Base-by-base conservation (phyloP, 2,797 vertebrate genomes). In the Ciconia nigra region DNA sequence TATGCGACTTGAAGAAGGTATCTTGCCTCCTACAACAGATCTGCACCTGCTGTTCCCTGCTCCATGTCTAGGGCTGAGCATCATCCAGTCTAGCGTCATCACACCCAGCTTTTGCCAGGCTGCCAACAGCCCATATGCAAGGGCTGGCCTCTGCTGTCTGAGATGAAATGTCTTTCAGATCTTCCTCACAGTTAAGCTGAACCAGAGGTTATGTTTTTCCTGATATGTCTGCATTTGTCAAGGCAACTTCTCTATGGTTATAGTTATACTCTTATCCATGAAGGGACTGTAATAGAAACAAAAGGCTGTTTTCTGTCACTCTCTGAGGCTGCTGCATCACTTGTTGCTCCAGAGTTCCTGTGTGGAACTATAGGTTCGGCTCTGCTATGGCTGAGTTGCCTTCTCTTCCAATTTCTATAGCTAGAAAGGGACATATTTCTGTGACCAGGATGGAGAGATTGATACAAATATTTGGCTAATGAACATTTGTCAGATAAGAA, bases 101-200 rank as follows among this genome's bases (percentile, higher is more conserved):
- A 41, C 91, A 89, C 62, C 35, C 41, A 1, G 67, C 62, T 77
- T 86, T 25, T 97, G 74, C 89, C 76, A 78, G 74, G 72, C 91
- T 85, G 86, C 92, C 84, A 89, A 20, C 79, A 96, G 86, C 89
- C 92, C 83, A n/a, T 79, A 47, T 91, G 92, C 61, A 57, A 35
- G 28, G 46, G 46, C 70, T 85, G 69, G 81, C 47, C 87, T 46
- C 67, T 69, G 66, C 55, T 58, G 33, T 62, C 83, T 80, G 52
- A 87, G 49, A n/a, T 15, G 7, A 55, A 82, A 69, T 12, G 46
- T 87, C 65, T 95, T 69, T 57, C 94, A 54, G 92, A 42, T 74
- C 49, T 51, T 92, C 25, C 46, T 94, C 65, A 15, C 10, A 33
- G 69, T 35, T 51, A 51, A 55, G 65, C 52, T 91, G 74, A 97